A percentile compares a stretch with the other conserved stretches of the same genome.
Evolutionary conservation across 2,888 invertebrate species (phyloP).

Genomic region (Oscheius sp.): DNA sequence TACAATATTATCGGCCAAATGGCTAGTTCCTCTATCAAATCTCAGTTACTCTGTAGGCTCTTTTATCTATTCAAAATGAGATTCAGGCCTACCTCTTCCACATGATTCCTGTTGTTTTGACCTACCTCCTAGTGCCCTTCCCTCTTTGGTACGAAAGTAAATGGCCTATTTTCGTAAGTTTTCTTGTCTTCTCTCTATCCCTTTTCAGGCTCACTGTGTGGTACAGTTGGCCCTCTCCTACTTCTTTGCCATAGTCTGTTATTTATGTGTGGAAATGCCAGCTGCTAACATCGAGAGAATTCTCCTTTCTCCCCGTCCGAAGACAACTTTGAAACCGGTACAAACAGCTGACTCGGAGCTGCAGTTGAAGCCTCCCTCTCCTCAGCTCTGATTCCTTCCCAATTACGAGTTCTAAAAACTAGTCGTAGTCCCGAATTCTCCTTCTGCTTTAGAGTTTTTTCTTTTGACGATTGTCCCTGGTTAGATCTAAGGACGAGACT

Average conservation of each 20-base stretch:
- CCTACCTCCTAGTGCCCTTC: constrained; percentile 67
- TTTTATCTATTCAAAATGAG: not conserved
- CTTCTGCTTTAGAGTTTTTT: not conserved
- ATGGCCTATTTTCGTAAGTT: constrained; percentile 52
- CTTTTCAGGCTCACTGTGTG: constrained; percentile 55
- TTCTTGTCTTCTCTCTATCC: not conserved
- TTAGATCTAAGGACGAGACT: not conserved
- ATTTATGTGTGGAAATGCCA: constrained; percentile 64
- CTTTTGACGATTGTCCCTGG: not conserved
- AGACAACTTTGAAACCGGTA: constrained; percentile 60
- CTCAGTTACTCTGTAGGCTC: constrained; percentile 66
- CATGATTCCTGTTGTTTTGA: constrained; percentile 70
- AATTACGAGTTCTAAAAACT: constrained; percentile 25
- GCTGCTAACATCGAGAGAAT: constrained; percentile 68
- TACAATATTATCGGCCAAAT: constrained; percentile 57
- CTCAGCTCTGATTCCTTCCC: not conserved
- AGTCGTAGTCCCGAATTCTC: not conserved
- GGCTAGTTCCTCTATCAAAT: constrained; percentile 67
- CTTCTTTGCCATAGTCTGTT: constrained; percentile 60
- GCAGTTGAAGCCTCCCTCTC: constrained; percentile 52
- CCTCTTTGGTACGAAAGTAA: constrained; percentile 63
- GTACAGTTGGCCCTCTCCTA: constrained; percentile 64
- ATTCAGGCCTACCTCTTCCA: constrained; percentile 68
- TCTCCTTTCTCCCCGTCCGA: constrained; percentile 45
- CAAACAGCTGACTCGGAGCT: constrained; percentile 61